These are phyloP conservation scores for Tipula helvola DNA, from an alignment of 2,888 invertebrate genomes.

Conservation along the genomic window DNA sequence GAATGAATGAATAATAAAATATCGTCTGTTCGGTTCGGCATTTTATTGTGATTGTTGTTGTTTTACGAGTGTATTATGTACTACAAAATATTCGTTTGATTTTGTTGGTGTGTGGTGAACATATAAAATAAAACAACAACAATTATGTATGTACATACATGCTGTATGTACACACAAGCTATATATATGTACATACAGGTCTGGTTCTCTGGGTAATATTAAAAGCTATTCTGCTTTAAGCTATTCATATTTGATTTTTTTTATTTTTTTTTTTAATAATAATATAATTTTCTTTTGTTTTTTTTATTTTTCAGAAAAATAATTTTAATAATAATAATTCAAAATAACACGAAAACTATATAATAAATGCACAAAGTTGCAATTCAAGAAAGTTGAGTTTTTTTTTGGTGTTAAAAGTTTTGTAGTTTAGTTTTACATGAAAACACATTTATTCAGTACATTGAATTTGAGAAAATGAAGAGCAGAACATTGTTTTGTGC, in stretches of 20 bases:
- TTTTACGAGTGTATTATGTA: background rate
- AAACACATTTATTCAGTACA: background rate
- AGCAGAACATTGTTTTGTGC: background rate
- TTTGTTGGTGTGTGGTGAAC: background rate
- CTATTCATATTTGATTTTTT: background rate
- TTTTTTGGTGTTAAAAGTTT: background rate
- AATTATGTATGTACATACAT: background rate
- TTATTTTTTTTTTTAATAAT: background rate
- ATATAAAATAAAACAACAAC: background rate
- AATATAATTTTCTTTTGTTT: background rate
- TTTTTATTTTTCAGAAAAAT: background rate
- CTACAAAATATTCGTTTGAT: background rate
- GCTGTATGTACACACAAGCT: background rate
- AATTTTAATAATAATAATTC: background rate
- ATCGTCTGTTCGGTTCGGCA: background rate
- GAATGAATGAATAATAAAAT: slow-evolving; percentile 4
- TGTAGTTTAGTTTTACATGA: background rate
- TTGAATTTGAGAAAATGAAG: background rate
- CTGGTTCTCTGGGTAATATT: background rate
- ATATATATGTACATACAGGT: background rate
- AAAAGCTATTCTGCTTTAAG: background rate
- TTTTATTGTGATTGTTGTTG: background rate
- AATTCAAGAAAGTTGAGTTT: background rate
- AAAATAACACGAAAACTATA: background rate
- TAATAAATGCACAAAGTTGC: background rate